Conservation (phyloP, 2,797 vertebrate genomes). For the Leptatherina wallacei region DNA sequence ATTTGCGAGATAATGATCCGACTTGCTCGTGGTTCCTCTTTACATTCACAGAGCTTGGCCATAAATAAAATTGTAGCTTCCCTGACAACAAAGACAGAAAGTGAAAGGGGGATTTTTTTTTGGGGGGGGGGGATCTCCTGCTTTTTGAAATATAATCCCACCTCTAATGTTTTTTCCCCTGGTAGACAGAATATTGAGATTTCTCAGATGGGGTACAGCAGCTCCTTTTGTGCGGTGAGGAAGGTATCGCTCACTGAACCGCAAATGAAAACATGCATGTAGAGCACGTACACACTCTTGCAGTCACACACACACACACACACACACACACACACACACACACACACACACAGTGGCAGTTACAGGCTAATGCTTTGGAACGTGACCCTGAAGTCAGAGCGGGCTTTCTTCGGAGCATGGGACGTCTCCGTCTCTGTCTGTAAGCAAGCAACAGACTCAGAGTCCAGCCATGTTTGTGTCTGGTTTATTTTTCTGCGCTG, state of each 20-base stretch:
- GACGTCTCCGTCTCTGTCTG: conserved; percentile 43
- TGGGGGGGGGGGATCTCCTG: conserved; percentile 14
- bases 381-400: conserved; percentile 71
- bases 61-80: conserved; percentile 73
- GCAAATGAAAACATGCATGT: conserved; percentile 55
- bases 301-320: background rate
- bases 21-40: conserved; percentile 58
- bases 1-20: conserved; percentile 82
- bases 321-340: conserved; percentile 13
- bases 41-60: conserved; percentile 59
- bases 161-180: conserved; percentile 49
- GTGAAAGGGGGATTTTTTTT: background rate
- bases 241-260: conserved; percentile 52
- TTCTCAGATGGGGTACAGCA: conserved; percentile 66
- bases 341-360: conserved; percentile 46
- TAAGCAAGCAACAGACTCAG: conserved; percentile 47
- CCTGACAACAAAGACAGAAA: conserved; percentile 44
- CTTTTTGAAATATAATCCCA: conserved; percentile 76
- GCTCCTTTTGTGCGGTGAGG: conserved; percentile 57
- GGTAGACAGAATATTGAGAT: conserved; percentile 71
- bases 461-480: conserved; percentile 57
- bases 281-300: conserved; percentile 6
- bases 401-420: conserved; percentile 59
- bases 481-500: conserved; percentile 68
- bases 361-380: conserved; percentile 62